phyloP scores from a whole-genome alignment of 2,888 invertebrate genomes.

The Marasmarcha lunaedactyla region DNA sequence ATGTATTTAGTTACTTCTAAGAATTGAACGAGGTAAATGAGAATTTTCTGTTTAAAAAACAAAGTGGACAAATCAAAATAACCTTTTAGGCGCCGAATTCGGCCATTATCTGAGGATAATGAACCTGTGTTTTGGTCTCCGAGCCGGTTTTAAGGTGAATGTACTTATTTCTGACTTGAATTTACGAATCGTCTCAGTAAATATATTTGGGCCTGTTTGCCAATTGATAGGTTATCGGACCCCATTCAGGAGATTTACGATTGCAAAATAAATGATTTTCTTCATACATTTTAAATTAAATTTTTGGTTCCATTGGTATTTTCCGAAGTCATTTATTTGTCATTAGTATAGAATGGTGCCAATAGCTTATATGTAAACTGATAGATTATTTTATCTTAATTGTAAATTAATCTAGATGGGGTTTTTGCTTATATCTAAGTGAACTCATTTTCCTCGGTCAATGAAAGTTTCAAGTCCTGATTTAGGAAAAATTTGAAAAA shows the following conservation, averaged over 20 bases:
- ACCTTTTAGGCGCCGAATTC: slow-evolving; percentile 26
- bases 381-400: too few species aligned
- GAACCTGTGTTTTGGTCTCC: slow-evolving; percentile 45
- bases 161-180: slow-evolving; percentile 49
- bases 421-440: too few species aligned
- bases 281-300: neutral
- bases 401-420: too few species aligned
- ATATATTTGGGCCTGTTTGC: slow-evolving; percentile 48
- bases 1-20: neutral
- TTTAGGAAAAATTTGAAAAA: too few species aligned
- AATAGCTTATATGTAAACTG: slow-evolving; percentile 14
- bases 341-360: slow-evolving; percentile 31
- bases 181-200: slow-evolving; percentile 44
- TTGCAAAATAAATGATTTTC: slow-evolving; percentile 21
- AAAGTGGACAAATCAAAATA: neutral
- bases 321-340: slow-evolving; percentile 15
- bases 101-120: slow-evolving; percentile 49
- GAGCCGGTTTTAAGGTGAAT: slow-evolving; percentile 64
- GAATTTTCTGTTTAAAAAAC: neutral
- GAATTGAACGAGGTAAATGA: neutral
- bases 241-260: slow-evolving; percentile 36
- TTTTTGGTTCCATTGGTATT: slow-evolving; percentile 16
- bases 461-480: too few species aligned
- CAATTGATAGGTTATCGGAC: slow-evolving; percentile 53
- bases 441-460: too few species aligned